Evolutionary conservation across 2,113 vertebrate genomes (phyloP), one percentile per base, ranked within the genome.

Genomic region (Scytalopus superciliaris): DNA sequence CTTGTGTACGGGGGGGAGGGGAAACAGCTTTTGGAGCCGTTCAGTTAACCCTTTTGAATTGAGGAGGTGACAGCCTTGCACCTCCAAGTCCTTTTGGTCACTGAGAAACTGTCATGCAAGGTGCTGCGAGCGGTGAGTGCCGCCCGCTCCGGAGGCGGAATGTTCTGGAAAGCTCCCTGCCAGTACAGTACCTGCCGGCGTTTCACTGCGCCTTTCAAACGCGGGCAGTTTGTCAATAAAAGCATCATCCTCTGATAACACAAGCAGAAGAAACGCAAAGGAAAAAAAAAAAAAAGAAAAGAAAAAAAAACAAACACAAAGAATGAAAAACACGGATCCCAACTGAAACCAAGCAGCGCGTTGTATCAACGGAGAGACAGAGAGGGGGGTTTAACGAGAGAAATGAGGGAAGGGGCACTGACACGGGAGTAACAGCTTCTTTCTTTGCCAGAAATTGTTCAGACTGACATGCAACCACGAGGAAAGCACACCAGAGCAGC

Each of bases 161-260:
- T 68, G 45, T 83, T 44, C 94, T 53, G 37, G 39, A 56, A 37
- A 56, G 84, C 50, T 47, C 96, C 96, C 45, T 27, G 90, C 96
- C 74, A 67, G 97, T 98, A 98, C 98, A 97, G 69, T 99, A 99
- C 99, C 99, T 99, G 98, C 98, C 84, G 98, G 98, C 52, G 94
- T 98, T 96, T 99, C 99, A 98, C 98, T 98, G 97, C 97, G 97
- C 98, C 98, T 98, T 97, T 98, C 98, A 99, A 99, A 99, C 93
- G 96, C 96, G 97, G 98, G 98, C 97, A 98, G 98, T 98, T 98
- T 99, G 98, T 97, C 98, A 99, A 98, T 88, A 98, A 98, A 99
- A 98, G 98, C 98, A 98, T 98, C 98, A 89, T 98, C 99, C 98
- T 99, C 99, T 98, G 98, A 99, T 94, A 97, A 97, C 97, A 97